phyloP scores from a whole-genome alignment of 2,888 invertebrate species.

The Orchesella flavescens region DNA sequence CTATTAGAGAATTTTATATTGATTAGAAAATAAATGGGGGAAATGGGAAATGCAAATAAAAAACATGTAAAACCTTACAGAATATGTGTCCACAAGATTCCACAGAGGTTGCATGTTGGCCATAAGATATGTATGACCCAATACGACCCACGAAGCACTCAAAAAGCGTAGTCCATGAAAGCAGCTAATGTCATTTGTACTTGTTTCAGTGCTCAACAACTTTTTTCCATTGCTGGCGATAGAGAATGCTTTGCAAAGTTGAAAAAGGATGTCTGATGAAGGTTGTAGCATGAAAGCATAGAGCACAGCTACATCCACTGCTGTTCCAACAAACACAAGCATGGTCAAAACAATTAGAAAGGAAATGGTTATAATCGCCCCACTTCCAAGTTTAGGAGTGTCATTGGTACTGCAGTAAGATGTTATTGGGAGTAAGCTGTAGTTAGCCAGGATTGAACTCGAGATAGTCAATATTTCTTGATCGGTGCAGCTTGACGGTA shows the following conservation, averaged over 20 bases:
- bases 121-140: constrained; percentile 75
- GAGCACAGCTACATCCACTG: too few relatives aligned
- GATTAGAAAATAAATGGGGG: neutral
- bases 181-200: constrained; percentile 73
- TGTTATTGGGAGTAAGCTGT: too few relatives aligned
- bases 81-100: constrained; percentile 58
- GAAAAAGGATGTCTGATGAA: too few relatives aligned
- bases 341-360: too few relatives aligned
- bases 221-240: constrained; percentile 75
- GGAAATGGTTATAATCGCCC: too few relatives aligned
- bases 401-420: too few relatives aligned
- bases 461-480: too few relatives aligned
- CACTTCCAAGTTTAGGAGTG: too few relatives aligned
- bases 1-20: constrained; percentile 13
- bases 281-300: too few relatives aligned
- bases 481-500: constrained; percentile 62
- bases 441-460: too few relatives aligned
- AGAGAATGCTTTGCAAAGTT: too few relatives aligned
- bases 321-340: too few relatives aligned
- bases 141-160: constrained; percentile 78
- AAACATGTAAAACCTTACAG: constrained; percentile 29
- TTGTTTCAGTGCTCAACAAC: constrained; percentile 74
- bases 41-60: neutral
- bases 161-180: constrained; percentile 78
- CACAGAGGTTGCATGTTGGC: constrained; percentile 53